Evolutionary conservation across 2,113 vertebrate genomes (phyloP).

Genomic region (Salvelinus sp.): DNA sequence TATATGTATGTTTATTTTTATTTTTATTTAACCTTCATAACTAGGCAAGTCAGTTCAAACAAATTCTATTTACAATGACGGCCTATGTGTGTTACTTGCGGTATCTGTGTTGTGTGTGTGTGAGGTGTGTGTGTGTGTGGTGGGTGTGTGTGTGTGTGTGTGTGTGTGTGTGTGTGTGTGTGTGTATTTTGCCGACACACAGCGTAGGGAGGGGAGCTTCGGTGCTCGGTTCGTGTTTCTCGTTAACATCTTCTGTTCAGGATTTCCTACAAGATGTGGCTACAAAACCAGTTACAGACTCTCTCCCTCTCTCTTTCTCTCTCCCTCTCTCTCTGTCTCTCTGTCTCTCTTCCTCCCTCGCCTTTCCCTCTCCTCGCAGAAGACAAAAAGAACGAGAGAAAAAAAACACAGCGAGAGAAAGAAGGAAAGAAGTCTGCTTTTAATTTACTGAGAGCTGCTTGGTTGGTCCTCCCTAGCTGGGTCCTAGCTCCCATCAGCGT

Average conservation of each 20-base stretch:
- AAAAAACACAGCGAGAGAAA: slow-evolving; percentile 12
- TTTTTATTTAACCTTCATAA: too few species aligned
- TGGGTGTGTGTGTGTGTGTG: slow-evolving; percentile 25
- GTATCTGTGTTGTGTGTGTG: slow-evolving; percentile 5
- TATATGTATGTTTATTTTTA: not conserved
- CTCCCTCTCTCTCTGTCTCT: slow-evolving; percentile 34
- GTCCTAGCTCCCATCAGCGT: slow-evolving; percentile 68
- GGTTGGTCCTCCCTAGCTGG: slow-evolving; percentile 54
- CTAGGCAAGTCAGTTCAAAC: too few species aligned
- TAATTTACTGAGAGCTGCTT: slow-evolving; percentile 70
- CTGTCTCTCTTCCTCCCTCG: slow-evolving; percentile 20
- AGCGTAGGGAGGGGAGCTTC: not conserved
- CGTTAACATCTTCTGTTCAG: slow-evolving; percentile 77
- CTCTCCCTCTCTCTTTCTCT: slow-evolving; percentile 31
- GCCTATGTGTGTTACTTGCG: too few species aligned
- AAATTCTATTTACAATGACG: too few species aligned
- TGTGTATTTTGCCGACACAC: slow-evolving; percentile 24
- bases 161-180: slow-evolving; percentile 12
- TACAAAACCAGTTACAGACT: slow-evolving; percentile 67
- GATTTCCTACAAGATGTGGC: slow-evolving; percentile 74
- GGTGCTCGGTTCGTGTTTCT: slow-evolving; percentile 67
- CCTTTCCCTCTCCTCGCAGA: slow-evolving; percentile 4
- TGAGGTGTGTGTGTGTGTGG: slow-evolving; percentile 25
- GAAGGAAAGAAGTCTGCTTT: slow-evolving; percentile 68
- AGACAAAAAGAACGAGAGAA: slow-evolving; percentile 27